Conservation (phyloP, 2,797 vertebrate genomes). For the Fundulus diaphanus region DNA sequence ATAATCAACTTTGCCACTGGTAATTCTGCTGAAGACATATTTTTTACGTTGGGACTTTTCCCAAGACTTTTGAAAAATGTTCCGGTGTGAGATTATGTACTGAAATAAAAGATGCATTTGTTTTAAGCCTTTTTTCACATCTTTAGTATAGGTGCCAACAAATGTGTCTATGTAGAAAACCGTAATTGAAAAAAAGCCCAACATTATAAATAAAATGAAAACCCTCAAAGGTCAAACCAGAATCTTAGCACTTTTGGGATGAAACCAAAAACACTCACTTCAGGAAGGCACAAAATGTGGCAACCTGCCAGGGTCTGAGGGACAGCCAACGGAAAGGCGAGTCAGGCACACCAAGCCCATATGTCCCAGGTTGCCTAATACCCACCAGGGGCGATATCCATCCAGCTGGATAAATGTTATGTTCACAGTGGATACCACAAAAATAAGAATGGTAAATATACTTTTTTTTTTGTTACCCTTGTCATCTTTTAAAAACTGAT, state of each 20-base stretch:
- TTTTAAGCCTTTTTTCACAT: not conserved
- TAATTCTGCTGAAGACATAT: not conserved
- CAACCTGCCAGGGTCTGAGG: slow-evolving; percentile 37
- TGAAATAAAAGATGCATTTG: not conserved
- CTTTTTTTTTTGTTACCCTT: not conserved
- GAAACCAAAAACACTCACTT: slow-evolving; percentile 24
- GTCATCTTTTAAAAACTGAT: not conserved
- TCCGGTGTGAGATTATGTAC: too few relatives aligned
- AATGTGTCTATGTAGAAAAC: not conserved
- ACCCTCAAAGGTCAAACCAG: slow-evolving; percentile 1
- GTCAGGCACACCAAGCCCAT: slow-evolving; percentile 50
- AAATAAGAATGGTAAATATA: slow-evolving; percentile 9
- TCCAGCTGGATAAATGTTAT: slow-evolving; percentile 31
- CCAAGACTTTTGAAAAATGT: too few relatives aligned
- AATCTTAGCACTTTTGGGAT: not conserved
- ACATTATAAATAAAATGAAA: slow-evolving; percentile 3
- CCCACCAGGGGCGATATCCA: slow-evolving; percentile 21
- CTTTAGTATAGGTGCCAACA: not conserved
- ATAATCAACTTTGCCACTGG: not conserved
- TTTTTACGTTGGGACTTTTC: too few relatives aligned
- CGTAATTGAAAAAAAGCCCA: not conserved
- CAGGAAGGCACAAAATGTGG: slow-evolving; percentile 37
- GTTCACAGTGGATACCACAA: slow-evolving; percentile 24
- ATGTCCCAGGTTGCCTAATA: slow-evolving; percentile 46
- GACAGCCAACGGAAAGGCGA: slow-evolving; percentile 46